Conservation (phyloP, 2,113 vertebrate genomes). For the Scopus umbretta region DNA sequence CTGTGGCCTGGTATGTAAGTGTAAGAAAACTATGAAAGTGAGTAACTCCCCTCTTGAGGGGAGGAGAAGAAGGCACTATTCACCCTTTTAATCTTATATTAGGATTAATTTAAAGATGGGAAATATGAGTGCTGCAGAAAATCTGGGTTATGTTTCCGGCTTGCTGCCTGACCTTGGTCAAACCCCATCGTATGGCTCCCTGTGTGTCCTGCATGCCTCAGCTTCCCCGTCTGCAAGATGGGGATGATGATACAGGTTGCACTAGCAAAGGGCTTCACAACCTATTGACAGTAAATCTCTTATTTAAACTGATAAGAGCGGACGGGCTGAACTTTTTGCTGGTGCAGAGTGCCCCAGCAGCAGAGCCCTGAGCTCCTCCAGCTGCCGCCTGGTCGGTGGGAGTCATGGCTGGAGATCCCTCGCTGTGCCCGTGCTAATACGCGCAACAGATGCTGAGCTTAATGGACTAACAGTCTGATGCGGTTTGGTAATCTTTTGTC, state of each 20-base stretch:
- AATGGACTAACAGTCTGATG: neutral
- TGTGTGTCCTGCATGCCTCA: neutral
- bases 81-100: neutral
- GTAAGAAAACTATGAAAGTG: neutral
- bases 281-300: neutral
- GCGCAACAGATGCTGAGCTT: neutral
- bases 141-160: neutral
- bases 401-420: neutral
- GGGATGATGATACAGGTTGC: neutral
- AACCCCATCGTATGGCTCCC: accelerated
- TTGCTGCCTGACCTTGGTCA: neutral
- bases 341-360: neutral
- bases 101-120: neutral
- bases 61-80: neutral
- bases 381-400: neutral
- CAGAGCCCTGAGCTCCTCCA: neutral
- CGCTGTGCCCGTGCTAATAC: accelerated
- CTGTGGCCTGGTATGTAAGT: neutral
- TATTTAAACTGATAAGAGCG: neutral
- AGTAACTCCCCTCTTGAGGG: neutral
- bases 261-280: neutral
- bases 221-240: neutral
- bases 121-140: neutral
- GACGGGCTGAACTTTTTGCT: neutral
- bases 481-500: neutral